These are phyloP conservation scores for Temnothorax longispinosus DNA, from an alignment of 1,140 invertebrate species.

Conservation along the genomic window DNA sequence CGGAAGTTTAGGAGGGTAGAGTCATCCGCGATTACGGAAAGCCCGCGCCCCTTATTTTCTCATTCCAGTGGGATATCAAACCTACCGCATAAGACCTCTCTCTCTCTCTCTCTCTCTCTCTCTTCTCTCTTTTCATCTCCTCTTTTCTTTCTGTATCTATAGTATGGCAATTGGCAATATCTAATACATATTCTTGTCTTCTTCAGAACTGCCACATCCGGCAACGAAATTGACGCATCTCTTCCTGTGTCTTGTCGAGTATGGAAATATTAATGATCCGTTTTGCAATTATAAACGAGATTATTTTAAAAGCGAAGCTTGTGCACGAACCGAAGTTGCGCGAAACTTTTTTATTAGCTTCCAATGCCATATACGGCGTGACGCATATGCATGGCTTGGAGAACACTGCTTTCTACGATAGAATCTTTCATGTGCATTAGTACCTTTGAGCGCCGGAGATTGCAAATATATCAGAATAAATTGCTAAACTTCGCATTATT, in stretches of 20 bases:
- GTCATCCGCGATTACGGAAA: neutral
- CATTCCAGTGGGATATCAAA: neutral
- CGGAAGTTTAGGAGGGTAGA: neutral
- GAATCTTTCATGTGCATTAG: neutral
- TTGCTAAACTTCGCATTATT: neutral
- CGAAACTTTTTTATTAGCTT: slow-evolving; percentile 5
- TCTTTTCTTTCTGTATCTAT: neutral
- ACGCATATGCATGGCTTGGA: neutral
- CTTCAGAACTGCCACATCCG: neutral
- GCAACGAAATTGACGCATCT: neutral
- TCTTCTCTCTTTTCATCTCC: neutral
- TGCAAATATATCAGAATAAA: neutral
- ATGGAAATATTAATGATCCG: neutral
- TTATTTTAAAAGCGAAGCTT: neutral
- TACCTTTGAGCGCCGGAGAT: slow-evolving; percentile 24
- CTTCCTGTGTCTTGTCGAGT: neutral
- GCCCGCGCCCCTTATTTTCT: neutral
- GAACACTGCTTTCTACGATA: neutral
- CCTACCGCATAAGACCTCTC: neutral
- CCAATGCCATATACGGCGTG: neutral
- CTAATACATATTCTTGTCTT: neutral
- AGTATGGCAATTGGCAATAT: neutral
- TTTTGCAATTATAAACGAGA: neutral
- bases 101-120: neutral
- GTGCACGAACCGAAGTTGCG: neutral